Evolutionary conservation across 2,888 invertebrate genomes (phyloP).

Genomic region (Cephonodes hylas): DNA sequence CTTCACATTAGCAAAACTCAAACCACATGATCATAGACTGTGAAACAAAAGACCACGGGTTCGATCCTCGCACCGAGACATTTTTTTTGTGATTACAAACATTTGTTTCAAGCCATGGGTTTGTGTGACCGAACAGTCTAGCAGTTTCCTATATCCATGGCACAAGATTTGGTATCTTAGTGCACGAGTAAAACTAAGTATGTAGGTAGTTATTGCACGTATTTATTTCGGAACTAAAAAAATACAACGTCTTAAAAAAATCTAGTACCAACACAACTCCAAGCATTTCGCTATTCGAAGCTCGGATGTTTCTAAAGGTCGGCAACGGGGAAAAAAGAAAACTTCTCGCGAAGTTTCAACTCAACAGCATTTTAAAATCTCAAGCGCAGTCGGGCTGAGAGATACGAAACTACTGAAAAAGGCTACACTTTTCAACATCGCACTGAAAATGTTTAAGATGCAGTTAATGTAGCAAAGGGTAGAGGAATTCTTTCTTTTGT

Average conservation of each 20-base stretch:
- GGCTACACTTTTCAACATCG: slow-evolving; percentile 73
- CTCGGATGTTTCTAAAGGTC: not conserved
- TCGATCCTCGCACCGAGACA: no score
- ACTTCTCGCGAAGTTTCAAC: slow-evolving; percentile 23
- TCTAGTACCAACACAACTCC: not conserved
- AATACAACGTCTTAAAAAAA: not conserved
- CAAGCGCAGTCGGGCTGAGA: slow-evolving; percentile 72
- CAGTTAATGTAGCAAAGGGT: no score
- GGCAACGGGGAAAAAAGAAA: slow-evolving; percentile 3
- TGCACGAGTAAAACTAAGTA: no score
- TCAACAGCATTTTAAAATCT: slow-evolving; percentile 44
- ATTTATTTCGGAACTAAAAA: not conserved
- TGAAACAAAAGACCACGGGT: no score
- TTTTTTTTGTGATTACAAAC: no score
- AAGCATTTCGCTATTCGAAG: not conserved
- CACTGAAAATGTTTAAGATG: not conserved
- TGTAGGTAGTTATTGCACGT: no score
- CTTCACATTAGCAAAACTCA: no score
- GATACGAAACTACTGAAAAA: slow-evolving; percentile 78
- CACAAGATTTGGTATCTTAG: no score
- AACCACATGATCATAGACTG: no score
- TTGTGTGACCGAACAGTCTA: no score
- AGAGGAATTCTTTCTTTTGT: no score
- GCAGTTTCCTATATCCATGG: not conserved
- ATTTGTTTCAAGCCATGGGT: no score